phyloP scores from a whole-genome alignment of 1,140 invertebrate genomes.

The Listronotus oregonensis region DNA sequence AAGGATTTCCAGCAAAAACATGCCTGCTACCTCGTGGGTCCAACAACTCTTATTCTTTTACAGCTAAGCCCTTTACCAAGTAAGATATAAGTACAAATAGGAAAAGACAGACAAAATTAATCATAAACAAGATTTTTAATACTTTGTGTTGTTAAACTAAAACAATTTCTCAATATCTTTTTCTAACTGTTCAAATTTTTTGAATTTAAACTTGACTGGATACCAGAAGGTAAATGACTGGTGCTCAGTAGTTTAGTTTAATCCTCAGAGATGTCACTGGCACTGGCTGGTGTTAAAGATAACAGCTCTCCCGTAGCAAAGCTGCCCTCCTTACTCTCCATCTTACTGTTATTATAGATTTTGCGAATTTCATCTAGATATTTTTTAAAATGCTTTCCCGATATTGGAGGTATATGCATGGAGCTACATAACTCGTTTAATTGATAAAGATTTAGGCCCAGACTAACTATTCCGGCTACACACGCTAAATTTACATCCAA shows the following conservation, averaged over 20 bases:
- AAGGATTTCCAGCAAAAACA: too few species aligned
- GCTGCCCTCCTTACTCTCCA: conserved; percentile 1
- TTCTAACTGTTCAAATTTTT: conserved; percentile 9
- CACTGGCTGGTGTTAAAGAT: conserved; percentile 20
- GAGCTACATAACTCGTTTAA: conserved; percentile 39
- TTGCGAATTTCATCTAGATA: conserved; percentile 32
- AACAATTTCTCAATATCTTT: conserved; percentile 29
- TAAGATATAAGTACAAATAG: too few species aligned
- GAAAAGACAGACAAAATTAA: too few species aligned
- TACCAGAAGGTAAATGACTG: not conserved
- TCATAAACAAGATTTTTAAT: too few species aligned
- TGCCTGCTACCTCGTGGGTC: too few species aligned
- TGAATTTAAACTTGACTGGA: not conserved
- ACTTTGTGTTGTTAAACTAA: too few species aligned
- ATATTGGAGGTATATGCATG: conserved; percentile 34
- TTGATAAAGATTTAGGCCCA: conserved; percentile 33
- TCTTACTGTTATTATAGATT: conserved; percentile 30
- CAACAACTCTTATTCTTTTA: too few species aligned
- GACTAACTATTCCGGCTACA: conserved; percentile 38
- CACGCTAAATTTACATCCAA: conserved; percentile 38
- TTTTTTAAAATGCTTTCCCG: conserved; percentile 28
- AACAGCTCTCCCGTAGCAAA: conserved; percentile 8
- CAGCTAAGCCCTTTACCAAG: too few species aligned
- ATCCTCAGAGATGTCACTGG: too few species aligned
- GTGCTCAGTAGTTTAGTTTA: too few species aligned